These are phyloP conservation scores for Metallyticus violacea DNA, from an alignment of 2,888 invertebrate genomes.

Conservation along the genomic window DNA sequence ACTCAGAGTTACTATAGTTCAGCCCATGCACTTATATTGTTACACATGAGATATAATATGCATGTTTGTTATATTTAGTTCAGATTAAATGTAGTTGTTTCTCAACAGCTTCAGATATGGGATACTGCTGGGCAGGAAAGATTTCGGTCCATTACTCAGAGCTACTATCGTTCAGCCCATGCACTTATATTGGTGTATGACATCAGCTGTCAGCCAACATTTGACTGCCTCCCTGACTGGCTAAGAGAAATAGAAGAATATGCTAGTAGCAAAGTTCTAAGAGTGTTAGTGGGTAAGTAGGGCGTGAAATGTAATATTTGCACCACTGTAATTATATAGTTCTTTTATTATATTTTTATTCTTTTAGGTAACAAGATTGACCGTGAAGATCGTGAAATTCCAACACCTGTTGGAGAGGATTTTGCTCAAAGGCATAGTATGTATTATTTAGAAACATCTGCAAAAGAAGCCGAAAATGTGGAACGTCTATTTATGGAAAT, in stretches of 20 bases:
- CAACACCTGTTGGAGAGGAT: conserved; percentile 90
- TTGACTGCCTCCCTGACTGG: conserved; percentile 97
- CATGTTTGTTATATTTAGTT: too few relatives aligned
- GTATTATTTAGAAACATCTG: conserved; percentile 97
- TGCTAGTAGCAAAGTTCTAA: conserved; percentile 89
- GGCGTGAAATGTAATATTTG: neutral
- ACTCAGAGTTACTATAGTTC: conserved; percentile 97
- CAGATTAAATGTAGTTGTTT: conserved; percentile 6
- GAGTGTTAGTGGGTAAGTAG: conserved; percentile 87
- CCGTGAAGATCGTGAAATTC: conserved; percentile 92
- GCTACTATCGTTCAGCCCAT: conserved; percentile 95
- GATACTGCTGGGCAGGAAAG: conserved; percentile 97
- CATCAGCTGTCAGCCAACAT: conserved; percentile 95
- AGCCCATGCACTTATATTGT: conserved; percentile 94
- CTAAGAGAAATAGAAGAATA: conserved; percentile 96
- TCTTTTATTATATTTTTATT: neutral
- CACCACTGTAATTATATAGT: neutral
- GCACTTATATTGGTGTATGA: conserved; percentile 96
- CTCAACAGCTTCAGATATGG: conserved; percentile 91
- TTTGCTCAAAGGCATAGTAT: conserved; percentile 95
- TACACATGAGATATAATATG: too few relatives aligned
- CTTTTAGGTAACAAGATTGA: conserved; percentile 91
- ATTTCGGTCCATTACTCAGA: conserved; percentile 96
- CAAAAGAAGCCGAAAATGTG: conserved; percentile 96
- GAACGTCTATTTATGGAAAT: conserved; percentile 96